phyloP scores from a whole-genome alignment of 2,888 invertebrate genomes.

The Microplitis manilae region DNA sequence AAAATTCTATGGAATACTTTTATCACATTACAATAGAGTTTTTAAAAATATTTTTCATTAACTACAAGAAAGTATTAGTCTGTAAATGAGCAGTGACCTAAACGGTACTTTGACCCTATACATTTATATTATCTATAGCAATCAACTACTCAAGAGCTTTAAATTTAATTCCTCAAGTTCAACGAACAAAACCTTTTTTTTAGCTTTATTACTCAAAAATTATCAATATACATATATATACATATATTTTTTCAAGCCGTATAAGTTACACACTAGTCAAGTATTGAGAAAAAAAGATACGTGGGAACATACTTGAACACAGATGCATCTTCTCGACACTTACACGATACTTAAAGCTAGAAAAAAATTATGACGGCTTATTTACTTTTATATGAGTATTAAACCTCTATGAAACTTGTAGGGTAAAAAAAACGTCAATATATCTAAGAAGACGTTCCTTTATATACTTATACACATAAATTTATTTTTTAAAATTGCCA shows the following conservation, averaged over 20 bases:
- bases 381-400: conserved; percentile 2
- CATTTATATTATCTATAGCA: no score
- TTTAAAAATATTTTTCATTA: no score
- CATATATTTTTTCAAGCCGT: not conserved
- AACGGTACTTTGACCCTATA: no score
- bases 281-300: not conserved
- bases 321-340: conserved; percentile 15
- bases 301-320: conserved; percentile 19
- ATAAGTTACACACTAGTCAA: not conserved
- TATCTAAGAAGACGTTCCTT: not conserved
- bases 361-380: conserved; percentile 16
- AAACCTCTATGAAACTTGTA: not conserved
- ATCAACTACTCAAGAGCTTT: no score
- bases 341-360: not conserved
- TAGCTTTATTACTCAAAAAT: not conserved
- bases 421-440: not conserved
- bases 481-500: not conserved
- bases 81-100: no score
- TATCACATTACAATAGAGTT: no score
- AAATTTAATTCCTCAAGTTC: not conserved
- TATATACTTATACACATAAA: not conserved
- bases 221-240: not conserved
- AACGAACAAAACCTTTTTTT: not conserved
- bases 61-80: no score
- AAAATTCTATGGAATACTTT: no score